phyloP scores from a whole-genome alignment of 2,113 vertebrate genomes.

The Megaceryle maxima region DNA sequence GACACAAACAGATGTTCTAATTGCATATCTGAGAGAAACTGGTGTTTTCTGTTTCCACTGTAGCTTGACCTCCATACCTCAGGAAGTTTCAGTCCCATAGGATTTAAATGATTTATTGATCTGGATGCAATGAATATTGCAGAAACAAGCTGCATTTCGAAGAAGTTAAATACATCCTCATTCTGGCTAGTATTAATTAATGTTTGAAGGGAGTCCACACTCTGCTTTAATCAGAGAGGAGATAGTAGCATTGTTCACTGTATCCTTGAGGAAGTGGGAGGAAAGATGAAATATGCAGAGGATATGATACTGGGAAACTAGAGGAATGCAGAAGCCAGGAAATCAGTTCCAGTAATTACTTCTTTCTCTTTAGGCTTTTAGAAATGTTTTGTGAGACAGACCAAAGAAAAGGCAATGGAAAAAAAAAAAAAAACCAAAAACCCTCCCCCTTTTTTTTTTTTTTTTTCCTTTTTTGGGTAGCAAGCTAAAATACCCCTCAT shows the following conservation, averaged over 20 bases:
- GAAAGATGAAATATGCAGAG: neutral
- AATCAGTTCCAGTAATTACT: accelerated
- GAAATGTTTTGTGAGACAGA: neutral
- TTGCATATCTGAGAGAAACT: conserved; percentile 68
- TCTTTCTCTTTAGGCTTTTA: neutral
- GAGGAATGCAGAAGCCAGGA: neutral
- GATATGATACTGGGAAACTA: neutral
- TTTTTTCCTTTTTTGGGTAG: neutral
- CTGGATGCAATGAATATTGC: conserved; percentile 61
- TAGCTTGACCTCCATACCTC: conserved; percentile 69
- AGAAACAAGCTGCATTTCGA: conserved; percentile 57
- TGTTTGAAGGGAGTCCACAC: neutral
- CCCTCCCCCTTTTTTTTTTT: too few relatives aligned
- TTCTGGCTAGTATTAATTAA: conserved; percentile 39
- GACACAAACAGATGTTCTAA: conserved; percentile 76
- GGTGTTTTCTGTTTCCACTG: conserved; percentile 65
- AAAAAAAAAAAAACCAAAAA: neutral
- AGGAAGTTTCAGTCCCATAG: conserved; percentile 53
- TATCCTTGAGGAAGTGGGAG: neutral
- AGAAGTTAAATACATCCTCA: conserved; percentile 57
- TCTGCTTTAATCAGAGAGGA: neutral
- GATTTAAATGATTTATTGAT: conserved; percentile 75
- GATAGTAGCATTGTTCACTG: neutral
- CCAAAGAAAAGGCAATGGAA: neutral
- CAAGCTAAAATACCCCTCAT: neutral